Evolutionary conservation across 2,797 vertebrate species (phyloP).

Genomic region (Vultur gryphus): DNA sequence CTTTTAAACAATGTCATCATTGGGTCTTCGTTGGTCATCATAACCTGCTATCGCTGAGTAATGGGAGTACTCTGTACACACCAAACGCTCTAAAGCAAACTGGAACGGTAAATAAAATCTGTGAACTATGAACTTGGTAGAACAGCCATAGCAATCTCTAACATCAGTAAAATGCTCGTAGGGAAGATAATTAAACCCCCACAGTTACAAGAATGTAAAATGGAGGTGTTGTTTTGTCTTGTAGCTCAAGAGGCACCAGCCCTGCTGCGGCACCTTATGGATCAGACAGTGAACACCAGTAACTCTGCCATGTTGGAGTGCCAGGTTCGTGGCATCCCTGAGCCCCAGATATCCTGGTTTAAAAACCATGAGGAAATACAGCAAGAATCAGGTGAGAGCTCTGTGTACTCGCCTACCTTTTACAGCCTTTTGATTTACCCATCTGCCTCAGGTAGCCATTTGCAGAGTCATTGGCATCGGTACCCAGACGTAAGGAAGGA

Average conservation of each 20-base stretch:
- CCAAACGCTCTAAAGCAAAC: not conserved
- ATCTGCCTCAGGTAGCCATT: not conserved
- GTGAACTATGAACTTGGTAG: not conserved
- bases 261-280: conserved; percentile 81
- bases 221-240: conserved; percentile 60
- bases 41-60: not conserved
- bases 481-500: not conserved
- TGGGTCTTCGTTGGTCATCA: not conserved
- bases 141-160: not conserved
- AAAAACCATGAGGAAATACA: conserved; percentile 84
- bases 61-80: not conserved
- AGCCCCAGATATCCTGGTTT: conserved; percentile 88
- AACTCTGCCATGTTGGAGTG: conserved; percentile 86
- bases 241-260: conserved; percentile 86
- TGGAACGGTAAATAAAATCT: not conserved
- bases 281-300: conserved; percentile 85
- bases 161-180: not conserved
- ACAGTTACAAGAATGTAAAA: conserved; percentile 29
- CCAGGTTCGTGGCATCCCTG: conserved; percentile 79
- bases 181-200: not conserved
- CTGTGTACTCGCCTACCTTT: not conserved
- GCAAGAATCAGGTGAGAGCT: conserved; percentile 85
- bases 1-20: not conserved
- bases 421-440: not conserved
- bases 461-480: not conserved